A percentile compares a stretch with the other conserved stretches of the same genome.
These are phyloP conservation scores for Zosterops japonicus DNA, from an alignment of 2,113 vertebrate genomes.

Conservation along the genomic window DNA sequence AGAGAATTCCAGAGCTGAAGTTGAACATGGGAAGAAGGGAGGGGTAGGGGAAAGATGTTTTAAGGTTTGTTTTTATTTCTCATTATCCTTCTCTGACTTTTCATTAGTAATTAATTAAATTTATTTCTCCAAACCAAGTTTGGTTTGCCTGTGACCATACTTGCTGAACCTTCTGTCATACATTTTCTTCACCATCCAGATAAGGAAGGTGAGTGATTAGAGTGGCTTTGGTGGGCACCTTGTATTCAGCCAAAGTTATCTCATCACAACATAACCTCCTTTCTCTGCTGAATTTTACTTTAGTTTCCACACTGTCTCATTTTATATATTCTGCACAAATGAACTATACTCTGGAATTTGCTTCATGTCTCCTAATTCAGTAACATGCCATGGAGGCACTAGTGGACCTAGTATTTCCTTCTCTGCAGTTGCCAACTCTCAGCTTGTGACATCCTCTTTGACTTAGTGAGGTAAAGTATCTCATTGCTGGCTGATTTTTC, in stretches of 20 bases:
- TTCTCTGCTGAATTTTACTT: neutral
- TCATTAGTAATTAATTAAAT: neutral
- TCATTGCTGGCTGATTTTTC: neutral
- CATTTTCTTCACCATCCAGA: neutral
- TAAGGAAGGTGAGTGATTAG: neutral
- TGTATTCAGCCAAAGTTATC: neutral
- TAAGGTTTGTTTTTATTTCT: neutral
- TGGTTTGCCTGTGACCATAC: neutral
- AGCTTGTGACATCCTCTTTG: neutral
- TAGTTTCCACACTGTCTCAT: neutral
- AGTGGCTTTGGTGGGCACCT: neutral
- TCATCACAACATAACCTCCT: neutral
- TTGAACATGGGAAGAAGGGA: neutral
- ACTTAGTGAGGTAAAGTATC: neutral
- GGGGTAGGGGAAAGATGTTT: accelerated
- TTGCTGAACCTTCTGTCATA: neutral
- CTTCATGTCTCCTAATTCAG: neutral
- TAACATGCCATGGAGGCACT: neutral
- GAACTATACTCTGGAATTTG: neutral
- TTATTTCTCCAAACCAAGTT: neutral
- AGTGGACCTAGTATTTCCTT: neutral
- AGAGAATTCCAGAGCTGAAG: neutral
- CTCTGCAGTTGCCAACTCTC: neutral
- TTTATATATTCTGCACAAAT: neutral
- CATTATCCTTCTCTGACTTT: neutral